Conservation (phyloP, 2,113 vertebrate genomes). For the Pycnonotus jocosus region DNA sequence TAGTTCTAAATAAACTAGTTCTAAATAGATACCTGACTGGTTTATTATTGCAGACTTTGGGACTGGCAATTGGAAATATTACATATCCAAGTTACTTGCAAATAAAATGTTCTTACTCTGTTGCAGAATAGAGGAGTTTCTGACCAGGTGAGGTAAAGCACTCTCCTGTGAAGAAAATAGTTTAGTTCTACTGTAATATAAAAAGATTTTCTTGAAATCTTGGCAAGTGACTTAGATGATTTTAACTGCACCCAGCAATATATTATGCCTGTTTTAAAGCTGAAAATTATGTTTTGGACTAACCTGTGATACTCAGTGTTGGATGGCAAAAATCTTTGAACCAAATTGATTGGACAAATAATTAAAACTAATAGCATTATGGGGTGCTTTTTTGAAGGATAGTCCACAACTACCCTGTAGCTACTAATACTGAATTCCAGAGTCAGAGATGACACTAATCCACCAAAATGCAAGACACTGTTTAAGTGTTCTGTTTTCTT, state of each 20-base stretch:
- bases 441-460: not conserved
- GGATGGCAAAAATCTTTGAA: not conserved
- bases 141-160: not conserved
- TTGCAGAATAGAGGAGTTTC: not conserved
- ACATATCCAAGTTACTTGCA: not conserved
- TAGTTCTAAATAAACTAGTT: conserved; percentile 29
- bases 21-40: not conserved
- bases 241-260: not conserved
- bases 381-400: not conserved
- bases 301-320: not conserved
- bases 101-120: not conserved
- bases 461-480: not conserved
- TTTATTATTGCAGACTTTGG: not conserved
- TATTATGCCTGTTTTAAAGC: not conserved
- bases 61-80: not conserved
- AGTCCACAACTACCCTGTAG: not conserved
- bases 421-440: not conserved
- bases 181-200: not conserved
- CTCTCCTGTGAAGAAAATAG: not conserved
- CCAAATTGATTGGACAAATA: not conserved
- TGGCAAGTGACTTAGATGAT: not conserved
- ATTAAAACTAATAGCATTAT: not conserved
- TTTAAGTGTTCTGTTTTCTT: not conserved
- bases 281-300: not conserved
- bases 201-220: not conserved